Evolutionary conservation across 2,888 invertebrate genomes (phyloP).

Genomic region (Alsophila aescularia): DNA sequence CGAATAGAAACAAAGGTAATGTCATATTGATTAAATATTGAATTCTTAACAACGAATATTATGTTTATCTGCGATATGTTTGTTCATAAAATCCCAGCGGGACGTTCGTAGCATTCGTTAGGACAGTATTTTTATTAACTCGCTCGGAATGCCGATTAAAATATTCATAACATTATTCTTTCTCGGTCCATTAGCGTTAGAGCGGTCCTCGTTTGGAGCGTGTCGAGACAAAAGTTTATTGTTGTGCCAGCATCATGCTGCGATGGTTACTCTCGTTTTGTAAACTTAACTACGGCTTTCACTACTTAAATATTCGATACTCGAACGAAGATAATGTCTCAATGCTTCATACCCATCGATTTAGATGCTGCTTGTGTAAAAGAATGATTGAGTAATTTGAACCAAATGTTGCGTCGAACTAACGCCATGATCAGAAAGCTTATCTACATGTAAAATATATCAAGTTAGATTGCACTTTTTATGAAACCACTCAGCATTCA

Average conservation of each 20-base stretch:
- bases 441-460: not conserved
- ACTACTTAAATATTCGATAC: constrained; percentile 22
- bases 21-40: constrained; percentile 54
- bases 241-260: constrained; percentile 41
- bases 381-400: not conserved
- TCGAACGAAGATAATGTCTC: constrained; percentile 13
- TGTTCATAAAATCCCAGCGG: constrained; percentile 78
- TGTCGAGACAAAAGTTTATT: constrained; percentile 50
- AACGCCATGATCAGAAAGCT: not conserved
- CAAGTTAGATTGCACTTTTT: not conserved
- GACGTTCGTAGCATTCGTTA: constrained; percentile 69
- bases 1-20: constrained; percentile 43
- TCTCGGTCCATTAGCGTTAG: constrained; percentile 65
- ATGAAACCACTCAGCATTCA: not conserved
- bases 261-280: constrained; percentile 32
- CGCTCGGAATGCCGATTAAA: constrained; percentile 75
- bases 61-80: constrained; percentile 71
- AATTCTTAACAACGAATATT: constrained; percentile 57
- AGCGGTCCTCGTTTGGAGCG: constrained; percentile 42
- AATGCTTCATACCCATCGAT: constrained; percentile 3
- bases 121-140: constrained; percentile 79
- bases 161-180: constrained; percentile 75
- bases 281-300: constrained; percentile 22
- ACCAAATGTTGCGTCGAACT: not conserved
- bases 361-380: not conserved